Evolutionary conservation across 2,797 vertebrate species (phyloP).

Genomic region (Neosilurus mollespiculum): DNA sequence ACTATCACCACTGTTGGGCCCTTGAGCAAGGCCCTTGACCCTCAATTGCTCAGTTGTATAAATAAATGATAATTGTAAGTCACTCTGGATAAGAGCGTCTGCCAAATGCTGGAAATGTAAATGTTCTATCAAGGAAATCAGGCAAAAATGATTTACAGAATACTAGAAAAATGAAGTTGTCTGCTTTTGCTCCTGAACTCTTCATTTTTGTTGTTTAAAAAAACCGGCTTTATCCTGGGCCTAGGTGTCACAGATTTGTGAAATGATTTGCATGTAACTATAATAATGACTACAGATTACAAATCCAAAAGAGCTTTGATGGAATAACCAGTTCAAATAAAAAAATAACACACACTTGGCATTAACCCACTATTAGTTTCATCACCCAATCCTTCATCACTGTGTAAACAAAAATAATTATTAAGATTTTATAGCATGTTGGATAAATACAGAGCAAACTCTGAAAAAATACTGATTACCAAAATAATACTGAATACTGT

Average conservation of each 20-base stretch:
- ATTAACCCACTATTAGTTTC: background rate
- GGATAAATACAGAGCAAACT: slow-evolving; percentile 23
- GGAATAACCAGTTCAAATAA: background rate
- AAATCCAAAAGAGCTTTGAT: background rate
- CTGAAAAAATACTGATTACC: background rate
- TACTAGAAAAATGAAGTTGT: too few relatives aligned
- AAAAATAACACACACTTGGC: background rate
- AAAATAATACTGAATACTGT: background rate
- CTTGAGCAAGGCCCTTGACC: too few relatives aligned
- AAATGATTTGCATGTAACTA: background rate
- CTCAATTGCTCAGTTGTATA: too few relatives aligned
- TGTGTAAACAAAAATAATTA: background rate
- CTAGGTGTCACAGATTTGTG: background rate
- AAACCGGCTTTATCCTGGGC: background rate
- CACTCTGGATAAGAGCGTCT: too few relatives aligned
- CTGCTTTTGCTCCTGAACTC: too few relatives aligned
- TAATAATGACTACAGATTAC: background rate
- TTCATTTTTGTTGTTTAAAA: too few relatives aligned
- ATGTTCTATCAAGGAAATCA: too few relatives aligned
- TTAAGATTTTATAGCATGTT: slow-evolving; percentile 18
- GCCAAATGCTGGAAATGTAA: too few relatives aligned
- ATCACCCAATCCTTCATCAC: slow-evolving; percentile 10
- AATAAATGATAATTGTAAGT: too few relatives aligned
- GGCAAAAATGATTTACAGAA: too few relatives aligned
- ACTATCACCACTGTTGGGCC: too few relatives aligned